phyloP scores from a whole-genome alignment of 2,113 vertebrate species.

The Tenebrosternarchus preto region DNA sequence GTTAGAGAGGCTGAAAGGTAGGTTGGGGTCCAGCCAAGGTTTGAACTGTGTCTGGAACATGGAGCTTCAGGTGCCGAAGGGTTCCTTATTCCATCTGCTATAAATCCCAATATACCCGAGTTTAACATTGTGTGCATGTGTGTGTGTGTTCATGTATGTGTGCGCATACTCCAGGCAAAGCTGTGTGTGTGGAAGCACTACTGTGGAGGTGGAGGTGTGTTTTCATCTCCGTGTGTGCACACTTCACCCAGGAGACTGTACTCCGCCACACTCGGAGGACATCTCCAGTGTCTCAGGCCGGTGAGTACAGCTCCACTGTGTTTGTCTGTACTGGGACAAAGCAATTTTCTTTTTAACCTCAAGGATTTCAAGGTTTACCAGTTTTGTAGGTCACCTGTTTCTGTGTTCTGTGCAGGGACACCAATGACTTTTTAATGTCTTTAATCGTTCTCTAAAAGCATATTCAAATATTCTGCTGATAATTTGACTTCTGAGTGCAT shows the following conservation, averaged over 20 bases:
- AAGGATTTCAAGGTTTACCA: background rate
- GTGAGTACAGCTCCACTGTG: slow-evolving; percentile 71
- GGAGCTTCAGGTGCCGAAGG: too few species aligned
- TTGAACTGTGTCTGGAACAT: too few species aligned
- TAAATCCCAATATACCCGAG: background rate
- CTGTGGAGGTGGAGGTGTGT: slow-evolving; percentile 84
- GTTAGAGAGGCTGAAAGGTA: too few species aligned
- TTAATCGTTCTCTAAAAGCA: too few species aligned
- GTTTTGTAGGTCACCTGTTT: background rate
- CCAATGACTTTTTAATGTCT: background rate
- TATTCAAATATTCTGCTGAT: too few species aligned
- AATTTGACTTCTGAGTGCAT: background rate
- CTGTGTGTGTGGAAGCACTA: slow-evolving; percentile 82
- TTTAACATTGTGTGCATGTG: background rate
- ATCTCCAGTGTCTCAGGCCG: slow-evolving; percentile 79
- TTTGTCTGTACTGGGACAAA: background rate
- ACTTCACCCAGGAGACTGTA: slow-evolving; percentile 77
- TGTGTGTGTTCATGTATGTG: slow-evolving; percentile 26
- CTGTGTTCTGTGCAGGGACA: background rate
- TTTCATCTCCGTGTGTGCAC: slow-evolving; percentile 86
- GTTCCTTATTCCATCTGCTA: too few species aligned
- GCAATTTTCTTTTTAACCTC: background rate
- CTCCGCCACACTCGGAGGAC: slow-evolving; percentile 83
- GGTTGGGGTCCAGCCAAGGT: too few species aligned
- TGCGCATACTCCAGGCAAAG: slow-evolving; percentile 70